A percentile compares a stretch with the other conserved stretches of the same genome.
Conservation (phyloP, 2,797 vertebrate genomes). For the Sebastes aleutianus region DNA sequence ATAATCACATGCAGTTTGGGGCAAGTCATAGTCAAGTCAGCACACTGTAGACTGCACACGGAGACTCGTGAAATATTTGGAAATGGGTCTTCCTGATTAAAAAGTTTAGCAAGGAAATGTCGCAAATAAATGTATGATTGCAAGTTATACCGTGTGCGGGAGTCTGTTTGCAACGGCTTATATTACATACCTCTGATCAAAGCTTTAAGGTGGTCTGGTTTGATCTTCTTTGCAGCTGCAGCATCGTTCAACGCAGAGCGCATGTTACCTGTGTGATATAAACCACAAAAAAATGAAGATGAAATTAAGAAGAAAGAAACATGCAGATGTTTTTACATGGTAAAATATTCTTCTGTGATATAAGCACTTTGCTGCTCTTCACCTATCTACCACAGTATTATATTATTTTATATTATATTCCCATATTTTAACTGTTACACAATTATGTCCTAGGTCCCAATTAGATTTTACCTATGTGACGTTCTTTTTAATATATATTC, state of each 20-base stretch:
- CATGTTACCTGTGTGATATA: slow-evolving; percentile 87
- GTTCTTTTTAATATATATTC: not conserved
- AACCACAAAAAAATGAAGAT: not conserved
- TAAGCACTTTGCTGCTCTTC: not conserved
- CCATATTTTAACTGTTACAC: not conserved
- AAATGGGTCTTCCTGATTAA: too few relatives aligned
- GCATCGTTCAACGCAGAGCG: slow-evolving; percentile 92
- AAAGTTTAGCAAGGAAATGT: too few relatives aligned
- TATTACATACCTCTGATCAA: slow-evolving; percentile 85
- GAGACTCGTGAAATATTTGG: too few relatives aligned
- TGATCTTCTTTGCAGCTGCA: slow-evolving; percentile 87
- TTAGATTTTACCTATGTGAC: not conserved
- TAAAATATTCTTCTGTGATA: not conserved
- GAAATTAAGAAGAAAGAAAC: not conserved
- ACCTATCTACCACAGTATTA: not conserved
- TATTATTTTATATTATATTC: not conserved
- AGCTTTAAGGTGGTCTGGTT: slow-evolving; percentile 92
- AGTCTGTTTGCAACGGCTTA: too few relatives aligned
- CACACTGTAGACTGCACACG: too few relatives aligned
- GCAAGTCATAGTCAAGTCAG: too few relatives aligned
- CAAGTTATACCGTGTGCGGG: too few relatives aligned
- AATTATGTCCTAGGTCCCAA: not conserved
- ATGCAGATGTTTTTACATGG: not conserved
- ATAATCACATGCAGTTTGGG: too few relatives aligned
- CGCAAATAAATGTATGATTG: too few relatives aligned